phyloP scores from a whole-genome alignment of 2,797 vertebrate genomes.

The Chelmon rostratus region DNA sequence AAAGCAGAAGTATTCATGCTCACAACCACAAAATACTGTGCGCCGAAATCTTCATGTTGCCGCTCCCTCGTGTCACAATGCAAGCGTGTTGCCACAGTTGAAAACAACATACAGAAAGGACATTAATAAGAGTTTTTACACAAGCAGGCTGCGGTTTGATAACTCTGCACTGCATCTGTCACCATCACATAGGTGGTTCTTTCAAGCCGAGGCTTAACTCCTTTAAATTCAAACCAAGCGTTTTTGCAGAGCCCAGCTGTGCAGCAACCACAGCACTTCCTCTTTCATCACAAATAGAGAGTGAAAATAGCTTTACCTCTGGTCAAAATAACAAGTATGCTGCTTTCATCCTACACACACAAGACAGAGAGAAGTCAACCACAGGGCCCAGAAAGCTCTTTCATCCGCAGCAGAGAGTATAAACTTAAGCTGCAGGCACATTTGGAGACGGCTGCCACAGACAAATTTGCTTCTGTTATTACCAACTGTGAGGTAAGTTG shows the following conservation, averaged over 20 bases:
- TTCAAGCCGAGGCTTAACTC: neutral
- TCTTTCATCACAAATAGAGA: constrained; percentile 51
- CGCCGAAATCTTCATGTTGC: neutral
- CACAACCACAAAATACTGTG: neutral
- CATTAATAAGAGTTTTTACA: neutral
- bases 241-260: constrained; percentile 26
- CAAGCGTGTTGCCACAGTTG: neutral
- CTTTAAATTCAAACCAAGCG: constrained; percentile 12
- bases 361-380: constrained; percentile 14
- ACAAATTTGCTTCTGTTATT: neutral
- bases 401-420: constrained; percentile 11
- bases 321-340: neutral
- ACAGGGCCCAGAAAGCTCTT: neutral
- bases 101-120: neutral
- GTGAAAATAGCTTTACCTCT: neutral
- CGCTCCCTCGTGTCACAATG: neutral
- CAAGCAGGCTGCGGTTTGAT: too few species aligned
- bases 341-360: constrained; percentile 14
- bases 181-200: neutral
- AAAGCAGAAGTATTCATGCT: constrained; percentile 26
- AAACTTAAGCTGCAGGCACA: neutral
- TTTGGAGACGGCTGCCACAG: neutral
- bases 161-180: neutral
- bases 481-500: constrained; percentile 39
- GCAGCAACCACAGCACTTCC: constrained; percentile 38